Evolutionary conservation across 1,140 invertebrate species (phyloP).

Genomic region (Heliconius hewitsoni): DNA sequence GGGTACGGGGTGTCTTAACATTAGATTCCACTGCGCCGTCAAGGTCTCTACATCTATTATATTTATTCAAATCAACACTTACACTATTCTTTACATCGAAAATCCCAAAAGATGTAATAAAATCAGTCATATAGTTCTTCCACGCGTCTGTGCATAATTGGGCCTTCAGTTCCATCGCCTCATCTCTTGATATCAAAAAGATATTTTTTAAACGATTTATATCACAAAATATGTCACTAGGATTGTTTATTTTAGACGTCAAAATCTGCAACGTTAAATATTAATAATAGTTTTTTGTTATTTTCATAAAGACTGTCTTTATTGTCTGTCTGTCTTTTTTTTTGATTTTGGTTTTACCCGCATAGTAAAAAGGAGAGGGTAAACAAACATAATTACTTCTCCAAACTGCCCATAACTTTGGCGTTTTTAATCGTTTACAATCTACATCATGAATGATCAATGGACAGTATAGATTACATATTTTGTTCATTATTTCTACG

Average conservation of each 20-base stretch:
- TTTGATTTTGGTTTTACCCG: too few species aligned
- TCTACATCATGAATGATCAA: too few species aligned
- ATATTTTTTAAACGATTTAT: slow-evolving; percentile 71
- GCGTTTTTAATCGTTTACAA: too few species aligned
- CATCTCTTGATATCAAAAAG: slow-evolving; percentile 67
- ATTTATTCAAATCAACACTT: slow-evolving; percentile 45
- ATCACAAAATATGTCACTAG: slow-evolving; percentile 78
- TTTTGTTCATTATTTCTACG: too few species aligned
- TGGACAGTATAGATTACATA: too few species aligned
- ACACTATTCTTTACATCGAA: slow-evolving; percentile 79
- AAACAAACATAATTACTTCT: too few species aligned
- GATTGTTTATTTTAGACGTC: slow-evolving; percentile 62
- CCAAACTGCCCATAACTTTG: too few species aligned
- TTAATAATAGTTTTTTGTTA: not conserved
- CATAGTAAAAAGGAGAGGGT: too few species aligned
- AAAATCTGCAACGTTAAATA: slow-evolving; percentile 59
- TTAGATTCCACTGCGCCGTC: not conserved
- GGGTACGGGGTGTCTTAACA: too few species aligned
- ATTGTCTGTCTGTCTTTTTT: too few species aligned
- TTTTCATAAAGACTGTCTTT: not conserved
- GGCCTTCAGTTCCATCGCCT: slow-evolving; percentile 55
- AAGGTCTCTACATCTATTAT: too few species aligned
- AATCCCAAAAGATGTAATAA: slow-evolving; percentile 81
- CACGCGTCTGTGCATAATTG: slow-evolving; percentile 78
- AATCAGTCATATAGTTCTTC: slow-evolving; percentile 77